Evolutionary conservation across 1,140 invertebrate species (phyloP), one percentile per base, ranked within the genome.

Genomic region (Vollenhovia emeryi): DNA sequence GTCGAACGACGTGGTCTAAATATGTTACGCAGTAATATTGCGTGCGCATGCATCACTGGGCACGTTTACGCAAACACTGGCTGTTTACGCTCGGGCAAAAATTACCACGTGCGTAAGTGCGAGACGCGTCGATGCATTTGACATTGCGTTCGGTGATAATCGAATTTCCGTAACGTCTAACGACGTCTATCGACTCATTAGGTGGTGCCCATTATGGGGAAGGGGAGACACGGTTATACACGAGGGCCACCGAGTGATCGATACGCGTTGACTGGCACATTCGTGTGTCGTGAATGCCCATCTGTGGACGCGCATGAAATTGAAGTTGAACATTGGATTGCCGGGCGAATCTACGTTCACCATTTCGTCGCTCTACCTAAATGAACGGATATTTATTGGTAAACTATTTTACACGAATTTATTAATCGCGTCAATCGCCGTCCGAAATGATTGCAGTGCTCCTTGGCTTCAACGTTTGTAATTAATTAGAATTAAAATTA

Each of bases 151-250:
- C 21, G 74, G 78, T 36, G 84, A 60, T 89, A 89, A 89, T 89
- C 87, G 87, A 89, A 84, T 89, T 86, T 75, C 69, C 78, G 79
- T 78, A 68, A 79, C 73, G 85, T 18, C 86, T 89, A 84, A 86
- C 85, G 87, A 79, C 69, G 87, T 89, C 85, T 89, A 89, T 89
- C 88, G 78, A 88, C 52, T 86, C 87, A 79, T 89, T 86, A 89
- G 88, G 84, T 86, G 87, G 83, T 86, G 87, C 84, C 60, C 50
- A 64, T 83, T 79, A 82, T 66, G 36, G 84, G 30, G 62, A 40
- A 86, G 33, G 66, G 79, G 62, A 80, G 87, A 88, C 33, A 74
- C 87, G 87, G 79, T 89, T 88, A n/a, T n/a, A 88, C 84, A 78
- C 33, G 43, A 87, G 64, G 69, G 84, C 73, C 66, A 83, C 74